These are phyloP conservation scores for Fregetta grallaria DNA, from an alignment of 2,113 vertebrate genomes.

Conservation along the genomic window DNA sequence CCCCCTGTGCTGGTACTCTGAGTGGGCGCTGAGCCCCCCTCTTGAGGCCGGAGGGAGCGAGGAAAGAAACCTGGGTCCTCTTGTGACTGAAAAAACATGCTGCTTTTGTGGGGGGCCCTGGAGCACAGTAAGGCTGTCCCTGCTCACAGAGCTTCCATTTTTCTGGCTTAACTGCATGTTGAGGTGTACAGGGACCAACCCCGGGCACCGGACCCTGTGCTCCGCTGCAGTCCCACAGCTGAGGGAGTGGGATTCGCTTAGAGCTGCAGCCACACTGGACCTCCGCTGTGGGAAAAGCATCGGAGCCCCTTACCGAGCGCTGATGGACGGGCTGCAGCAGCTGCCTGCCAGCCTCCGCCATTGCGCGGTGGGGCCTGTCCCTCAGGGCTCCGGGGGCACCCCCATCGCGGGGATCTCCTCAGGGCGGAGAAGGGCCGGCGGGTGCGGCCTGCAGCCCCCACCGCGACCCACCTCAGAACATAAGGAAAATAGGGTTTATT, in stretches of 20 bases:
- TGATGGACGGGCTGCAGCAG: neutral
- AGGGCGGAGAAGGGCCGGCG: neutral
- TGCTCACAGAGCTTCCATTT: fast-evolving
- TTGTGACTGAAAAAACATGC: fast-evolving
- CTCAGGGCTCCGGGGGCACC: neutral
- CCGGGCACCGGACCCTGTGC: fast-evolving
- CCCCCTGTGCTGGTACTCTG: neutral
- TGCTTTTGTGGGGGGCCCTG: neutral
- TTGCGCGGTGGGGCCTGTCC: fast-evolving
- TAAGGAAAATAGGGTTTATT: neutral
- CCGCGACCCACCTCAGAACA: neutral
- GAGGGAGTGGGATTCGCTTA: neutral
- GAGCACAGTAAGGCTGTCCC: neutral
- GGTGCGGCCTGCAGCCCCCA: neutral
- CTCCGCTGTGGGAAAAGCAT: fast-evolving
- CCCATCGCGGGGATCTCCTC: neutral
- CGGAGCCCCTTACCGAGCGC: fast-evolving
- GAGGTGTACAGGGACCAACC: neutral
- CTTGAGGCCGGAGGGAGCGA: neutral
- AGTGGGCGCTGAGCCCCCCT: neutral
- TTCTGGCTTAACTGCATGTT: fast-evolving
- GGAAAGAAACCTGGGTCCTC: fast-evolving
- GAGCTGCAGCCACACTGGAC: fast-evolving
- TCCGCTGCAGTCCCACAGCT: neutral
- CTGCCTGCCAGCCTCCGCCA: neutral